Evolutionary conservation across 2,113 vertebrate species (phyloP), one percentile per base, ranked within the genome.

Genomic region (Nothobranchius kuhntae): DNA sequence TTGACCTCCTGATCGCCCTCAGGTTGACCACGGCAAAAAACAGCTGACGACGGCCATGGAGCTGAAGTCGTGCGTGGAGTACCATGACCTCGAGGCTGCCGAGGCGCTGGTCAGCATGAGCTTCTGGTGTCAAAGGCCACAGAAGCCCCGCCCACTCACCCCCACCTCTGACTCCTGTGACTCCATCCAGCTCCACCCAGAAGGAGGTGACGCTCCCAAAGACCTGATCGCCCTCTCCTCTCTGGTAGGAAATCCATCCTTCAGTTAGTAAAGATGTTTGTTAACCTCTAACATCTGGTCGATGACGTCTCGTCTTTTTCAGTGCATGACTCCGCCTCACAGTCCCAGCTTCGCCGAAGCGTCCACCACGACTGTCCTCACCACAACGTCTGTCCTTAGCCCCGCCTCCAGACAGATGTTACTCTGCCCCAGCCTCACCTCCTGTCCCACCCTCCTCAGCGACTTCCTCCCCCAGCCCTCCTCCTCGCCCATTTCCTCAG

Each of bases 271-370:
- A 30, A 14, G 13, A 13, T 7, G 40, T 42, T 11, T 42, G 2
- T 42, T 42, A 42, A 55, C 30, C 13, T 3, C 12, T 55, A 5
- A 38, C 26, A 24, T 9, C 1, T 3, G 21, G 2, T 21, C 10
- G 9, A n/a, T 13, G 9, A 35, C 3, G n/a, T 40, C 13, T 40
- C 38, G 38, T 50, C 14, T 54, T 9, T 78, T 68, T 7, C 84
- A 99, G 98, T 99, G 97, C 70, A 99, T 99, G 94, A 99, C 97
- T 59, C 98, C 97, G 17, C 98, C 97, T 21, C 97, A 96, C 85
- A 99, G 98, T 86, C 98, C 98, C 1, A 96, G 95, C 79, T 95
- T 95, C 1, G 48, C 84, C 0, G 97, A 98, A 80, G 86, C 93
- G 1, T 86, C 91, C 0, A 77, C 91, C 0, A 80, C 90, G 2